Conservation (phyloP, 2,797 vertebrate species). For the Rhinophrynus dorsalis region DNA sequence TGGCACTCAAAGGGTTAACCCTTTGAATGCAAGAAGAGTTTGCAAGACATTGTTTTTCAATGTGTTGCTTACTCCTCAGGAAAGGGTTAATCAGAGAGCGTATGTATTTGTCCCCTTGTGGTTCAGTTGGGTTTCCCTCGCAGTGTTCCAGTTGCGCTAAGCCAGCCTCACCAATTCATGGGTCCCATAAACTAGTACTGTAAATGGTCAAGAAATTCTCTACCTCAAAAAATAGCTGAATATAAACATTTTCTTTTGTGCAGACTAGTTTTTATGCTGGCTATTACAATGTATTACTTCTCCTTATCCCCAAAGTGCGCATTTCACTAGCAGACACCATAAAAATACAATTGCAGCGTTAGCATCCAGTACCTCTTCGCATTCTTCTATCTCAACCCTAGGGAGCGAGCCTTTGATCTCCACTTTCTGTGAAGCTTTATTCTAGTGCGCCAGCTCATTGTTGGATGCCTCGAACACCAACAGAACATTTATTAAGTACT, state of each 20-base stretch:
- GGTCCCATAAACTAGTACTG: constrained; percentile 31
- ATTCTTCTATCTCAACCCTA: constrained; percentile 32
- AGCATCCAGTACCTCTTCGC: neutral
- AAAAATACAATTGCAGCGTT: constrained; percentile 28
- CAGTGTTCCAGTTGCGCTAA: too few relatives aligned
- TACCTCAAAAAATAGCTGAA: constrained; percentile 22
- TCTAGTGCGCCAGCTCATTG: constrained; percentile 36
- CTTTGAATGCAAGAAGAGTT: too few relatives aligned
- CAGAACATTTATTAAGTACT: constrained; percentile 43
- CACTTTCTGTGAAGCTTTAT: constrained; percentile 33
- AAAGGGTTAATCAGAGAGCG: too few relatives aligned
- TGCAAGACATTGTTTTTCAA: too few relatives aligned
- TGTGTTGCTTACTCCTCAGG: too few relatives aligned
- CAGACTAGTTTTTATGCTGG: constrained; percentile 2
- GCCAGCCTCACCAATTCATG: constrained; percentile 20
- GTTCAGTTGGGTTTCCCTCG: too few relatives aligned
- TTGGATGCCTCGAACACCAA: constrained; percentile 32
- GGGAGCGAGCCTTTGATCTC: constrained; percentile 43
- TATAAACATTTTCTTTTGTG: constrained; percentile 27
- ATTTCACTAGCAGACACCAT: constrained; percentile 8
- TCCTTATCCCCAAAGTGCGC: constrained; percentile 7
- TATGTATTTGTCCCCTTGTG: too few relatives aligned
- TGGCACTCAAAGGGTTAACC: too few relatives aligned
- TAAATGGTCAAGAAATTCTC: constrained; percentile 24
- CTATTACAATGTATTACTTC: neutral